phyloP scores from a whole-genome alignment of 2,113 vertebrate genomes.

The Gymnarchus niloticus region DNA sequence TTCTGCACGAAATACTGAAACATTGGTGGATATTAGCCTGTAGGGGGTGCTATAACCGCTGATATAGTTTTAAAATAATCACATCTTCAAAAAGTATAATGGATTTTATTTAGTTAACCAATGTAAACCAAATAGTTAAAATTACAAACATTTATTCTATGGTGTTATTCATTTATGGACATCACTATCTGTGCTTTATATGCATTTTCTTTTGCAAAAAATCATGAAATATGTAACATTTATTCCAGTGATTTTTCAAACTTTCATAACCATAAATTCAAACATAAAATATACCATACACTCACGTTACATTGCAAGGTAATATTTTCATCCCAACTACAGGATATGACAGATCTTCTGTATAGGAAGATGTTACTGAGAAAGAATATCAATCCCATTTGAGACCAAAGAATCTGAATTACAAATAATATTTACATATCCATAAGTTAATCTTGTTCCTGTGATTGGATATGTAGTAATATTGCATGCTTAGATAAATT shows the following conservation, averaged over 20 bases:
- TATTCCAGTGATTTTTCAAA: background rate
- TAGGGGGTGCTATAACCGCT: background rate
- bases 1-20: background rate
- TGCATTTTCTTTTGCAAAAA: background rate
- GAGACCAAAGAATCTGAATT: background rate
- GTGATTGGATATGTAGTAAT: background rate
- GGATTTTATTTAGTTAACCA: background rate
- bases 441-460: background rate
- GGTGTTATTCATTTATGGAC: background rate
- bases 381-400: background rate
- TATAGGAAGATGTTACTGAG: background rate
- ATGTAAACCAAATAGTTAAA: background rate
- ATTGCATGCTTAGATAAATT: background rate
- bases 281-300: background rate
- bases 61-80: background rate
- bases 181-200: background rate
- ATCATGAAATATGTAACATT: background rate
- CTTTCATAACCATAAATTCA: background rate
- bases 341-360: background rate
- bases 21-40: background rate
- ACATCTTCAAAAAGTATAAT: background rate
- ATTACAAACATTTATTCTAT: background rate
- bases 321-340: background rate
- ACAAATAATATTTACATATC: background rate
- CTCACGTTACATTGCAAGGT: background rate